phyloP scores from a whole-genome alignment of 2,888 invertebrate species.

The Zaprionus bogoriensis region DNA sequence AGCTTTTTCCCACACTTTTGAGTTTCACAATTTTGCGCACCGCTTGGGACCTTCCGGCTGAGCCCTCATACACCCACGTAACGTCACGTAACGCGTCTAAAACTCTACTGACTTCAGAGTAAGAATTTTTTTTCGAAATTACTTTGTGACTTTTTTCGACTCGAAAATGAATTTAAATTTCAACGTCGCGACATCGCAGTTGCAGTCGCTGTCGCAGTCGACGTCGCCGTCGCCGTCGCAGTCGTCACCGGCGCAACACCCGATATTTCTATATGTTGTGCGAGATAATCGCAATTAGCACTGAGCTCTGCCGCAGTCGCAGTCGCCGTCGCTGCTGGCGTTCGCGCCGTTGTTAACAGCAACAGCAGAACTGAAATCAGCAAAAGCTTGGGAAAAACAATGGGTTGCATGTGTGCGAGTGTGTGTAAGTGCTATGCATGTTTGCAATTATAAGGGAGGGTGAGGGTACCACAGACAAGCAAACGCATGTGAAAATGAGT shows the following conservation, averaged over 20 bases:
- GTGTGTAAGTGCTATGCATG: conserved; percentile 62
- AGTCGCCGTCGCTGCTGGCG: conserved; percentile 24
- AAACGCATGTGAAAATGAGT: conserved; percentile 11
- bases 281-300: conserved; percentile 81
- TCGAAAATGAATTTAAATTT: conserved; percentile 78
- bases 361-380: conserved; percentile 41
- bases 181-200: conserved; percentile 55
- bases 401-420: conserved; percentile 29
- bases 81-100: conserved; percentile 78
- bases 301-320: conserved; percentile 37
- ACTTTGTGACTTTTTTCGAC: conserved; percentile 63
- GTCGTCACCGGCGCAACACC: conserved; percentile 22
- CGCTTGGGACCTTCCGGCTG: conserved; percentile 23
- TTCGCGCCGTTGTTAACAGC: conserved; percentile 35
- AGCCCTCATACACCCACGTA: conserved; percentile 62
- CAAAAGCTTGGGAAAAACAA: conserved; percentile 62
- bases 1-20: conserved; percentile 26
- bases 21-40: conserved; percentile 4
- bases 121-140: conserved; percentile 77
- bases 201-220: conserved; percentile 43
- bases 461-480: conserved; percentile 43
- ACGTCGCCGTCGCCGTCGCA: conserved; percentile 41
- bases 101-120: conserved; percentile 78
- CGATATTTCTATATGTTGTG: conserved; percentile 56
- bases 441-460: conserved; percentile 76